phyloP scores from a whole-genome alignment of 1,140 invertebrate genomes.

The Drosophila repletoides region DNA sequence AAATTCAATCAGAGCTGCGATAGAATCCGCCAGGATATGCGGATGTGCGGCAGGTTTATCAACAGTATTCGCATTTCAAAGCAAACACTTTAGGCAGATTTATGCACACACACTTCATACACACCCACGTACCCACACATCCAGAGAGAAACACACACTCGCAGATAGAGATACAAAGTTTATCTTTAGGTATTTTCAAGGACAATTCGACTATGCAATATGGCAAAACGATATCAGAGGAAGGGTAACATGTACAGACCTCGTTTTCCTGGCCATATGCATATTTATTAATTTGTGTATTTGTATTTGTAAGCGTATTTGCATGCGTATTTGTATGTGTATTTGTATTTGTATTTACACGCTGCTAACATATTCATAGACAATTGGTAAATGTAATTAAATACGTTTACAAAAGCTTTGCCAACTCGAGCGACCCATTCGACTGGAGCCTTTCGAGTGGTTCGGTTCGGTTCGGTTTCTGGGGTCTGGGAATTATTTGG shows the following conservation, averaged over 20 bases:
- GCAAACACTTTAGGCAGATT: slow-evolving; percentile 74
- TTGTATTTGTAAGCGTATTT: slow-evolving; percentile 15
- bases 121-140: slow-evolving; percentile 4
- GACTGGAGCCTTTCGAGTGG: not conserved
- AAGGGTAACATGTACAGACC: not conserved
- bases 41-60: slow-evolving; percentile 52
- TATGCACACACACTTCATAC: slow-evolving; percentile 40
- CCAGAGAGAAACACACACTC: slow-evolving; percentile 7
- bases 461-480: slow-evolving; percentile 18
- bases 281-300: slow-evolving; percentile 78
- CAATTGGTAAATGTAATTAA: slow-evolving; percentile 81
- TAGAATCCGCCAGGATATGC: slow-evolving; percentile 13
- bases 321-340: slow-evolving; percentile 37
- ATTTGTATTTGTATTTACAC: slow-evolving; percentile 63
- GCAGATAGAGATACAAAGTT: slow-evolving; percentile 47
- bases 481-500: slow-evolving; percentile 11
- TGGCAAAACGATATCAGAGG: slow-evolving; percentile 18
- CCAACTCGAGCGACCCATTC: slow-evolving; percentile 10
- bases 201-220: slow-evolving; percentile 47
- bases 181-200: slow-evolving; percentile 70
- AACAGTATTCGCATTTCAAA: slow-evolving; percentile 77
- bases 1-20: slow-evolving; percentile 64
- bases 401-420: slow-evolving; percentile 72
- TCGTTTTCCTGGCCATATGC: slow-evolving; percentile 29
- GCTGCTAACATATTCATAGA: slow-evolving; percentile 80